A percentile compares a stretch with the other conserved stretches of the same genome.
These are phyloP conservation scores for Gallinago paraguaiae DNA, from an alignment of 2,113 vertebrate species.

Conservation along the genomic window DNA sequence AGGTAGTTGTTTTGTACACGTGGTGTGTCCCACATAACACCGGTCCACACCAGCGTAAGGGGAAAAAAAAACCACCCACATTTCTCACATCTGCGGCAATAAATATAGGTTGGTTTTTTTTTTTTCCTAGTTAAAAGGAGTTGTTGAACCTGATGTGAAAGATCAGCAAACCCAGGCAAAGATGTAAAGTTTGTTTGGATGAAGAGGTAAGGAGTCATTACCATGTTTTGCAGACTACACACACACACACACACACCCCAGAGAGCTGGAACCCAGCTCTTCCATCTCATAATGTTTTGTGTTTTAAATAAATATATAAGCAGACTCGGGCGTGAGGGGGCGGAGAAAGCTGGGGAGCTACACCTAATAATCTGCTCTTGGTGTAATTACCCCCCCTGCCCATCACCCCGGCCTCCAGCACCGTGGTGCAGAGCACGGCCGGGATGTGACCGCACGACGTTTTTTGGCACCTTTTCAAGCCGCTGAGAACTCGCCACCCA, in stretches of 20 bases:
- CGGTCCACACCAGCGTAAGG: not conserved
- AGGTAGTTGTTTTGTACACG: not conserved
- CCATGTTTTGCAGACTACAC: not conserved
- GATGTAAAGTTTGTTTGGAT: not conserved
- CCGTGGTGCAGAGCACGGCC: not conserved
- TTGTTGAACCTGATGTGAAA: not conserved
- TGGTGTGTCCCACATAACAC: rapidly evolving
- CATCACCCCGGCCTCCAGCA: not conserved
- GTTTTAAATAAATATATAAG: not conserved
- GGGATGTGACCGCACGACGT: not conserved
- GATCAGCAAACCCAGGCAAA: not conserved
- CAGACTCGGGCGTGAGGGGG: not conserved
- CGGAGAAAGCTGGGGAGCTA: not conserved
- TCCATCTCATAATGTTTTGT: not conserved
- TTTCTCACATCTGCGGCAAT: not conserved
- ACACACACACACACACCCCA: not conserved
- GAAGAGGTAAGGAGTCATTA: not conserved
- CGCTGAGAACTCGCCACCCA: slow-evolving; percentile 1
- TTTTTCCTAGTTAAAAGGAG: not conserved
- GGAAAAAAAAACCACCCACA: not conserved
- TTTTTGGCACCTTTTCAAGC: slow-evolving; percentile 27
- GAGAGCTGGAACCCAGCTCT: not conserved
- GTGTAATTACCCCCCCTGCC: not conserved
- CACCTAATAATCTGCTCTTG: not conserved
- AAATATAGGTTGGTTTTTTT: not conserved